Evolutionary conservation across 2,888 invertebrate species (phyloP), one percentile per base, ranked within the genome.

Genomic region (Cylindroiulus punctatus): DNA sequence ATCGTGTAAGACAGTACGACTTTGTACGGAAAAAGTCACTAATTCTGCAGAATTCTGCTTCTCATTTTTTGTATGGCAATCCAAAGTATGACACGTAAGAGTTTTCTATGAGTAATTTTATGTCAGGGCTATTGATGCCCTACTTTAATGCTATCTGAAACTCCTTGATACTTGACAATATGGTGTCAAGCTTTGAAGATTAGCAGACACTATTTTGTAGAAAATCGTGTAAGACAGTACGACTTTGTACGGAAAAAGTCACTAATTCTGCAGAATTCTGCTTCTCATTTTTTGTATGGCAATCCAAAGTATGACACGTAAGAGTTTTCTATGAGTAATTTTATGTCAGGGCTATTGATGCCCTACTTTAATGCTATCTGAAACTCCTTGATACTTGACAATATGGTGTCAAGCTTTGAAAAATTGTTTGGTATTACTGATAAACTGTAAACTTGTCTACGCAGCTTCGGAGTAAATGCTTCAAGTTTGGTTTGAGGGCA

Each of bases 281-380:
- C n/a, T n/a, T n/a, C n/a, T n/a, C n/a, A n/a, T n/a, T n/a, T n/a
- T n/a, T n/a, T n/a, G n/a, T n/a, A n/a, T n/a, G n/a, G n/a, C n/a
- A n/a, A n/a, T n/a, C n/a, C n/a, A n/a, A n/a, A 36, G 36, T 36
- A 36, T 36, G 36, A 36, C 36, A 36, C n/a, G 36, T 4, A 36
- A 36, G 36, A 2, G 7, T 36, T 2, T 36, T 36, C 36, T 36
- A 36, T 36, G 3, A 36, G 36, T 36, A n/a, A n/a, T n/a, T 57
- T 44, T 44, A n/a, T 57, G n/a, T 8, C 57, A 57, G 57, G n/a
- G 57, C 57, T n/a, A 57, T 57, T 57, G 57, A n/a, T 57, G 57
- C 57, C 19, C n/a, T n/a, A 57, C 57, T 57, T 57, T 57, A 4
- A 1, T 44, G 44, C 44, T 44, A 44, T 44, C 44, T 44, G n/a